A percentile compares a stretch with the other conserved stretches of the same genome.
Evolutionary conservation across 2,888 invertebrate genomes (phyloP).

Genomic region (Cyrtodaria siliqua): DNA sequence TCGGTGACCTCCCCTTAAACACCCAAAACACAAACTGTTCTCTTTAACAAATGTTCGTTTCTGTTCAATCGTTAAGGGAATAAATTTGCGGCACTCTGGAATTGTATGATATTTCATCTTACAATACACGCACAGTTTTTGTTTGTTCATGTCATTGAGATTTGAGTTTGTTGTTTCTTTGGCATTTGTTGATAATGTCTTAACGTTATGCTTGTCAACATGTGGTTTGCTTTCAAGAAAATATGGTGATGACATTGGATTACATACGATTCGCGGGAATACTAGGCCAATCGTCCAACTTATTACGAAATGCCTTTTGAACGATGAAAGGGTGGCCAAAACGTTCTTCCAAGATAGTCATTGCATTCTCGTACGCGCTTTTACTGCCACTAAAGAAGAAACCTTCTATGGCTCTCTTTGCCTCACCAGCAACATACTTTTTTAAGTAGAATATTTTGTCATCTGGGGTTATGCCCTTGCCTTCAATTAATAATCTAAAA

Average conservation of each 20-base stretch:
- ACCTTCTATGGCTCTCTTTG: slow-evolving; percentile 56
- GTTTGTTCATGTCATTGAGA: background rate
- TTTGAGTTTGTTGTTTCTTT: slow-evolving; percentile 7
- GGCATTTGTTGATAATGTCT: slow-evolving; percentile 8
- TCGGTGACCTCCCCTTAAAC: slow-evolving; percentile 18
- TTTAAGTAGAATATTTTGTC: slow-evolving; percentile 61
- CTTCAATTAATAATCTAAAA: slow-evolving; percentile 52
- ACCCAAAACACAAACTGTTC: slow-evolving; percentile 15
- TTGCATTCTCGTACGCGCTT: slow-evolving; percentile 45
- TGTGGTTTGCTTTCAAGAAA: background rate
- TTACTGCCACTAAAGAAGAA: slow-evolving; percentile 47
- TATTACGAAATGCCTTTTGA: slow-evolving; percentile 43
- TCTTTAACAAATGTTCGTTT: slow-evolving; percentile 17
- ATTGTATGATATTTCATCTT: slow-evolving; percentile 12
- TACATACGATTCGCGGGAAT: slow-evolving; percentile 25
- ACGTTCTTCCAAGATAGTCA: slow-evolving; percentile 38
- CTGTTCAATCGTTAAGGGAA: slow-evolving; percentile 20
- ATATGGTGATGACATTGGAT: slow-evolving; percentile 27
- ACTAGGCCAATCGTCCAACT: slow-evolving; percentile 24
- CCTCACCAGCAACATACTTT: slow-evolving; percentile 54
- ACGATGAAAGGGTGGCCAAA: slow-evolving; percentile 58
- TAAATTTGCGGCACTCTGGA: slow-evolving; percentile 18
- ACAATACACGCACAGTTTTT: slow-evolving; percentile 11
- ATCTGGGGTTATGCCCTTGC: slow-evolving; percentile 33
- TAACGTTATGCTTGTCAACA: background rate